These are phyloP conservation scores for Sphaerophoria taeniata DNA, from an alignment of 2,888 invertebrate species.

Conservation along the genomic window DNA sequence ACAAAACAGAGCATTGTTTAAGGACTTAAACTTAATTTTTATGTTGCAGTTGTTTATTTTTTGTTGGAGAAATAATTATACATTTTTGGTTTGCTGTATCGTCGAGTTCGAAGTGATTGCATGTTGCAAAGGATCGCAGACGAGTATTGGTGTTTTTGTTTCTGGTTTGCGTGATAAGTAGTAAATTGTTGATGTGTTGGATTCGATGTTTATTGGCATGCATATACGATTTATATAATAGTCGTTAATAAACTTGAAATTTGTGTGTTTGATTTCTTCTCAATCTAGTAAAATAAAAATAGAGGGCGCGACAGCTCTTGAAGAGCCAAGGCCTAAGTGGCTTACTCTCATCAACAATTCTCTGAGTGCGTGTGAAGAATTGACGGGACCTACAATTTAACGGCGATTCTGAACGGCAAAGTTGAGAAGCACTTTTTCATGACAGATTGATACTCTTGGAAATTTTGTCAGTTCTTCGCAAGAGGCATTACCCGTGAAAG, in stretches of 20 bases:
- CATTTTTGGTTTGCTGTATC: slow-evolving; percentile 27
- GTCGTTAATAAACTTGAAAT: background rate
- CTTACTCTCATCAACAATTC: too few relatives aligned
- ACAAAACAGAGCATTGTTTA: slow-evolving; percentile 5
- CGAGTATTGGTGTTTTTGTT: background rate
- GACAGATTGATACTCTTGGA: too few relatives aligned
- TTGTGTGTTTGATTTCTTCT: slow-evolving; percentile 55
- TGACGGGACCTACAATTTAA: too few relatives aligned
- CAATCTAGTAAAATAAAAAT: background rate
- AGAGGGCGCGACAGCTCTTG: too few relatives aligned
- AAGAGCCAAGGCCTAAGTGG: too few relatives aligned
- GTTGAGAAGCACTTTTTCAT: too few relatives aligned
- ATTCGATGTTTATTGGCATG: slow-evolving; percentile 35
- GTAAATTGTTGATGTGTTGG: slow-evolving; percentile 1
- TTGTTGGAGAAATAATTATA: background rate
- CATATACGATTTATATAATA: slow-evolving; percentile 11
- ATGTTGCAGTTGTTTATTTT: slow-evolving; percentile 47
- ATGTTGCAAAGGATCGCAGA: slow-evolving; percentile 26
- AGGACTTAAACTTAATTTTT: slow-evolving; percentile 8
- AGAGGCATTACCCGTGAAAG: too few relatives aligned
- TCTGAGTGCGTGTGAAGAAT: too few relatives aligned
- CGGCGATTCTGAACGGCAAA: too few relatives aligned
- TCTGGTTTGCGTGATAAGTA: too few relatives aligned
- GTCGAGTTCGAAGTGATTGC: slow-evolving; percentile 9
- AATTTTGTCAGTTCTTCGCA: too few relatives aligned